Evolutionary conservation across 2,888 invertebrate species (phyloP).

Genomic region (Ryuthela nishihirai): DNA sequence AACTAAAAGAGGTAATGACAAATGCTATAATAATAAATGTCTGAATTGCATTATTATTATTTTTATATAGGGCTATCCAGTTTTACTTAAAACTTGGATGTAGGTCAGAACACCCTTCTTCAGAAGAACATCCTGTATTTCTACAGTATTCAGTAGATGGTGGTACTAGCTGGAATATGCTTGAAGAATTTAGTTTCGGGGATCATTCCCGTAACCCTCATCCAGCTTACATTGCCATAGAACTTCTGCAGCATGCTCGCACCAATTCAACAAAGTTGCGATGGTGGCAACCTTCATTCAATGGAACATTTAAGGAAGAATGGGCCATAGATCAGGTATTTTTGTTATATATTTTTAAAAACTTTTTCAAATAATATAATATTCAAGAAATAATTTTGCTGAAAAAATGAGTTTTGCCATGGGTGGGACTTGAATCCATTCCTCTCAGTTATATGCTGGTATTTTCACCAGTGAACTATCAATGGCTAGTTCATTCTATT

Average conservation of each 20-base stretch:
- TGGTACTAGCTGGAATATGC: slow-evolving; percentile 50
- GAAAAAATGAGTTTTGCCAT: too few species aligned
- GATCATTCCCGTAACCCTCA: slow-evolving; percentile 34
- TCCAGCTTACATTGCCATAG: slow-evolving; percentile 47
- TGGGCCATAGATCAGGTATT: slow-evolving; percentile 54
- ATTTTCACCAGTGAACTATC: too few species aligned
- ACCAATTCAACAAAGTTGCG: slow-evolving; percentile 47
- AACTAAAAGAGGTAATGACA: too few species aligned
- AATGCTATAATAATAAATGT: too few species aligned
- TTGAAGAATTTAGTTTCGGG: slow-evolving; percentile 50
- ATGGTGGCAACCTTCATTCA: slow-evolving; percentile 50
- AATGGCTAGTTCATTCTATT: too few species aligned
- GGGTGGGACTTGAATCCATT: too few species aligned
- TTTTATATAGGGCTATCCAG: slow-evolving; percentile 48
- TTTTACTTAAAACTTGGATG: slow-evolving; percentile 51
- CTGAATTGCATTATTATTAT: too few species aligned
- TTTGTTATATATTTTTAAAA: too few species aligned
- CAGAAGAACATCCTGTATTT: slow-evolving; percentile 47
- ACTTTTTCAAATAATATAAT: too few species aligned
- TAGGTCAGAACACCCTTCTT: slow-evolving; percentile 39
- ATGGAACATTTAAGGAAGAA: slow-evolving; percentile 47
- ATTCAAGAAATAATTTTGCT: too few species aligned
- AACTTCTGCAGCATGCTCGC: slow-evolving; percentile 47
- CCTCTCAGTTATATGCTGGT: too few species aligned
- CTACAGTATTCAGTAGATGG: slow-evolving; percentile 52